Percentiles rank a stretch among this genome's conserved stretches.
Conservation (phyloP, 2,888 invertebrate genomes). For the Melanotus villosus region DNA sequence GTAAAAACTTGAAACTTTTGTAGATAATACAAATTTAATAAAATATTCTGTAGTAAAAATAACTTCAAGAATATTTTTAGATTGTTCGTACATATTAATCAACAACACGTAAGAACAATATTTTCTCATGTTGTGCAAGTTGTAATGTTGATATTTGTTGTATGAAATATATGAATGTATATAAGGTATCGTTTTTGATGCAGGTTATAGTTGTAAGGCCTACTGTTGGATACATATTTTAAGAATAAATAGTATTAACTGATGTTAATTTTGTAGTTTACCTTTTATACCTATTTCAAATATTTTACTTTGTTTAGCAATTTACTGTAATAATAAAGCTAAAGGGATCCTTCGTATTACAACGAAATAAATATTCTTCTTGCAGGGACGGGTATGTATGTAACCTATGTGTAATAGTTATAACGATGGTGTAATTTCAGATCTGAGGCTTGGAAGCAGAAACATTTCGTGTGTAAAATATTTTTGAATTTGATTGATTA, state of each 20-base stretch:
- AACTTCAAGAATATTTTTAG: neutral
- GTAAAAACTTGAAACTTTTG: neutral
- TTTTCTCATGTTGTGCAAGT: constrained; percentile 35
- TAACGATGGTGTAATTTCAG: too few relatives aligned
- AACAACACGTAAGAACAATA: constrained; percentile 24
- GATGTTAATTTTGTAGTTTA: constrained; percentile 23
- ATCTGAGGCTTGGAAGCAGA: too few relatives aligned
- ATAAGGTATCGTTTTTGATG: constrained; percentile 29
- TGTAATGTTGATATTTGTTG: constrained; percentile 30
- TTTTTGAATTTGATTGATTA: too few relatives aligned
- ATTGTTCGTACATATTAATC: neutral
- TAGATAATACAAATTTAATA: neutral
- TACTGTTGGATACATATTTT: constrained; percentile 39
- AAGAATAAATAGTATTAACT: constrained; percentile 38
- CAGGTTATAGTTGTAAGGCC: constrained; percentile 35
- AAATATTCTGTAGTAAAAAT: neutral
- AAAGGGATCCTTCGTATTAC: too few relatives aligned
- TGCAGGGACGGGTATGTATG: too few relatives aligned
- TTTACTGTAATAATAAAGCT: too few relatives aligned
- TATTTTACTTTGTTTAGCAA: too few relatives aligned
- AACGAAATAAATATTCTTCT: too few relatives aligned
- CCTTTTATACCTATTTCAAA: neutral
- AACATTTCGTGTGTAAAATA: too few relatives aligned
- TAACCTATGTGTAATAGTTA: too few relatives aligned
- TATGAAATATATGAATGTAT: constrained; percentile 31